Evolutionary conservation across 2,888 invertebrate species (phyloP).

Genomic region (Pseudoips prasinana): DNA sequence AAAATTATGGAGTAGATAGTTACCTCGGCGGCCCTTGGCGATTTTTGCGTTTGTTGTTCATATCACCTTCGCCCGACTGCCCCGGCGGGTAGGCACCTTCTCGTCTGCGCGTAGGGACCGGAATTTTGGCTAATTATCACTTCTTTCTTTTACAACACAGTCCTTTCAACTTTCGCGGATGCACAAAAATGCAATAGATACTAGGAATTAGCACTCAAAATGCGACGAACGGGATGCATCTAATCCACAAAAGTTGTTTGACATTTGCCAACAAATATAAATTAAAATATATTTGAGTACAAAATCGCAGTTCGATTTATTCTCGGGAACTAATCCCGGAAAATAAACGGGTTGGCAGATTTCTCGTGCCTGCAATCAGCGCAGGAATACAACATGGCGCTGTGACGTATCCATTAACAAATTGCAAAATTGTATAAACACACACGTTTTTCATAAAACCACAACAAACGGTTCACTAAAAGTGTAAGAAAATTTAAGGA

Average conservation of each 20-base stretch:
- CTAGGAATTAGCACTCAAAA: constrained; percentile 77
- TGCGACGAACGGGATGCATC: constrained; percentile 76
- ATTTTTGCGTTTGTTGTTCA: constrained; percentile 93
- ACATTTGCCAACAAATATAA: constrained; percentile 80
- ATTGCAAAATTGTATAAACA: constrained; percentile 68
- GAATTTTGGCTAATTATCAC: constrained; percentile 88
- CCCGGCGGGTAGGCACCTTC: constrained; percentile 89
- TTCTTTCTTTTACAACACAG: constrained; percentile 81
- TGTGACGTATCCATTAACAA: constrained; percentile 78
- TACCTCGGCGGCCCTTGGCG: constrained; percentile 90
- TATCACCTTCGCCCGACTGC: constrained; percentile 84
- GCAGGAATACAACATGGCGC: constrained; percentile 83
- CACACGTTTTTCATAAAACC: constrained; percentile 40
- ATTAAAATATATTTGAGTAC: constrained; percentile 78
- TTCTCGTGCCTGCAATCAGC: constrained; percentile 82
- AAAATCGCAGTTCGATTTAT: constrained; percentile 79
- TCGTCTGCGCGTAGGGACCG: constrained; percentile 92
- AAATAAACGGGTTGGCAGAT: constrained; percentile 82
- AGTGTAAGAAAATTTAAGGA: constrained; percentile 53
- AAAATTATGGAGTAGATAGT: constrained; percentile 58
- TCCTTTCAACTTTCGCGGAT: constrained; percentile 83
- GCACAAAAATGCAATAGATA: constrained; percentile 81
- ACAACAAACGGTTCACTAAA: constrained; percentile 51
- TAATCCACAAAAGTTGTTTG: constrained; percentile 73
- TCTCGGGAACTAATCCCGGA: constrained; percentile 78